phyloP scores from a whole-genome alignment of 2,113 vertebrate genomes.

The Ahaetulla prasina region DNA sequence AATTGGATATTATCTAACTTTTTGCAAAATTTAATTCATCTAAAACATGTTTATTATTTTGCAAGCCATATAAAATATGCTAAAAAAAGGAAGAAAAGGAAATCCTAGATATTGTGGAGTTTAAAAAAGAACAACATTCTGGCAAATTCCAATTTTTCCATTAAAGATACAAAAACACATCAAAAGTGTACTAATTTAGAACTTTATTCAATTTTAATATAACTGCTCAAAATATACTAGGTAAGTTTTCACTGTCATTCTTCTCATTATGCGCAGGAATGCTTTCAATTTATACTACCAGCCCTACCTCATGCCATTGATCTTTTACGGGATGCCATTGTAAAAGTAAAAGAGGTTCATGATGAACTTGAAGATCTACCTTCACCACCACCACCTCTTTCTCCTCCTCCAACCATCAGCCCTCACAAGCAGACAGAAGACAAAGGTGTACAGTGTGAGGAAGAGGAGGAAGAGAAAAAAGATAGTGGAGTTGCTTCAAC shows the following conservation, averaged over 20 bases:
- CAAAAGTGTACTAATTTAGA: background rate
- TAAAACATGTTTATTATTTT: accelerated
- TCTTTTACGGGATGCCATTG: constrained; percentile 91
- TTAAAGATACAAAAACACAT: constrained; percentile 19
- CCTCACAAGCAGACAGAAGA: constrained; percentile 94
- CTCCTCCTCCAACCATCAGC: constrained; percentile 87
- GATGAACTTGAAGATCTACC: constrained; percentile 94
- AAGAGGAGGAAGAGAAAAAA: constrained; percentile 97
- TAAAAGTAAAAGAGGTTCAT: constrained; percentile 92
- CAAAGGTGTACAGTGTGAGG: constrained; percentile 96
- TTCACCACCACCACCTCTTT: constrained; percentile 90
- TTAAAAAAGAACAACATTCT: background rate
- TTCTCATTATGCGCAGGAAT: constrained; percentile 80
- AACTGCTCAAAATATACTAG: constrained; percentile 9
- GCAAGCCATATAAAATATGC: background rate
- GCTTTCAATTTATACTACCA: constrained; percentile 99
- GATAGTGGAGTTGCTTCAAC: constrained; percentile 94
- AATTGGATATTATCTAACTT: background rate
- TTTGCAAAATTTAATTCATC: background rate
- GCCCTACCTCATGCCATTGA: constrained; percentile 98
- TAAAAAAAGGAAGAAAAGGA: background rate
- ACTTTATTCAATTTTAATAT: constrained; percentile 5
- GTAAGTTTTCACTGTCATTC: constrained; percentile 50
- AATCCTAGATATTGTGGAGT: background rate
- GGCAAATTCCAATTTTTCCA: constrained; percentile 1